Evolutionary conservation across 1,140 invertebrate genomes (phyloP), one percentile per base, ranked within the genome.

Genomic region (Meloidogyne floridensis): DNA sequence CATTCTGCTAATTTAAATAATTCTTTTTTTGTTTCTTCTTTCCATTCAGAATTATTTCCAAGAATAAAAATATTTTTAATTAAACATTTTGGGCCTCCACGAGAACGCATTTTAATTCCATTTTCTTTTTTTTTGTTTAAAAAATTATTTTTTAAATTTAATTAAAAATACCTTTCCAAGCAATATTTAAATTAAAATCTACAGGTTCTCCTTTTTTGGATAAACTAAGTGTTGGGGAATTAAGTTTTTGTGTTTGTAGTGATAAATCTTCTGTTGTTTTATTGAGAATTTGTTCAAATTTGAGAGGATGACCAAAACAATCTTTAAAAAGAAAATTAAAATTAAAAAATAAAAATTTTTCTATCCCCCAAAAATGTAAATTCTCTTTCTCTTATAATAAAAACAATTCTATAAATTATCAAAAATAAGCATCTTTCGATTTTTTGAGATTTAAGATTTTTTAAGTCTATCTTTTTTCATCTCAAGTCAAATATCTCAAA

Each of bases 1-100:
- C 18, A 20, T 84, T 84, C 86, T 47, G 75, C 80, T 32, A 85
- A 75, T 65, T 70, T 53, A 69, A 85, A 78, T 32, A 85, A 10
- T 15, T 56, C 43, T 32, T 59, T 53, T 54, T 75, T 72, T 20
- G 70, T 70, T 75, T 81, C 32, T 32, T 32, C 80, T 42, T 71
- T 51, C 84, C 84, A 85, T 13, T 69, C 32, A 42, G 69, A 56
- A 43, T 77, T 53, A 32, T 74, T 18, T 51, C 73, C 77, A 11
- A 85, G 32, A 51, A 77, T 56, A 65, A 59, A 75, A 47, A 77
- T 71, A 11, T 54, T 18, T 65, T 75, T 75, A 54, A 82, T 82
- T 43, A 74, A 71, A 69, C 84, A 85, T 11, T 84, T 74, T n/a
- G 83, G 53, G 11, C 84, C 84, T 47, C 70, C 59, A n/a, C 73